A percentile compares a stretch with the other conserved stretches of the same genome.
Conservation (phyloP, 2,888 invertebrate genomes). For the Meliscaeva auricollis region DNA sequence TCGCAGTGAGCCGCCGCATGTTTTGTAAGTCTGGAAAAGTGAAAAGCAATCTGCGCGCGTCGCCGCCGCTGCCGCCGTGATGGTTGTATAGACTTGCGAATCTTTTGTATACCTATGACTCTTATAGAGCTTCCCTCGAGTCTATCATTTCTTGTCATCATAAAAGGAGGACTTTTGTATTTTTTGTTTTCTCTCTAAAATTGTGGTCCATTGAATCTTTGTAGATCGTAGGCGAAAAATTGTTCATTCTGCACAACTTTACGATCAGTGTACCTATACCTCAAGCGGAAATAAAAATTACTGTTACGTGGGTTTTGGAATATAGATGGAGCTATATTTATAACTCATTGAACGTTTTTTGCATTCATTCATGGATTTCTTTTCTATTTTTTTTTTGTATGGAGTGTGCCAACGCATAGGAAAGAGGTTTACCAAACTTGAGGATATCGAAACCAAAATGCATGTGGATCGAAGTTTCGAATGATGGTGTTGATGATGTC, state of each 20-base stretch:
- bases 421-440: slow-evolving; percentile 27
- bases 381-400: slow-evolving; percentile 22
- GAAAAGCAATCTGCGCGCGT: slow-evolving; percentile 66
- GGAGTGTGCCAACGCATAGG: slow-evolving; percentile 61
- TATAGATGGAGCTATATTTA: slow-evolving; percentile 46
- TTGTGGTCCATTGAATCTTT: slow-evolving; percentile 28
- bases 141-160: slow-evolving; percentile 25
- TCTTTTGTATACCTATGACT: slow-evolving; percentile 29
- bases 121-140: slow-evolving; percentile 47
- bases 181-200: slow-evolving; percentile 7
- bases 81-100: slow-evolving; percentile 9
- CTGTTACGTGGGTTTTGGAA: slow-evolving; percentile 47
- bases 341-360: slow-evolving; percentile 47
- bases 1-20: no score
- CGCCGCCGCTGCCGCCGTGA: background rate
- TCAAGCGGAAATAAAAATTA: slow-evolving; percentile 70
- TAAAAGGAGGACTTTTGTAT: slow-evolving; percentile 4
- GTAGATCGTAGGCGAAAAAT: slow-evolving; percentile 63
- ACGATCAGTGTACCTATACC: slow-evolving; percentile 10
- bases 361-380: slow-evolving; percentile 69
- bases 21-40: slow-evolving; percentile 71
- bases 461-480: slow-evolving; percentile 41
- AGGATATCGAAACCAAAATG: slow-evolving; percentile 21
- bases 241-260: no score
- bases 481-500: slow-evolving; percentile 69